Conservation (phyloP, 2,797 vertebrate species). For the Argyrosomus regius region DNA sequence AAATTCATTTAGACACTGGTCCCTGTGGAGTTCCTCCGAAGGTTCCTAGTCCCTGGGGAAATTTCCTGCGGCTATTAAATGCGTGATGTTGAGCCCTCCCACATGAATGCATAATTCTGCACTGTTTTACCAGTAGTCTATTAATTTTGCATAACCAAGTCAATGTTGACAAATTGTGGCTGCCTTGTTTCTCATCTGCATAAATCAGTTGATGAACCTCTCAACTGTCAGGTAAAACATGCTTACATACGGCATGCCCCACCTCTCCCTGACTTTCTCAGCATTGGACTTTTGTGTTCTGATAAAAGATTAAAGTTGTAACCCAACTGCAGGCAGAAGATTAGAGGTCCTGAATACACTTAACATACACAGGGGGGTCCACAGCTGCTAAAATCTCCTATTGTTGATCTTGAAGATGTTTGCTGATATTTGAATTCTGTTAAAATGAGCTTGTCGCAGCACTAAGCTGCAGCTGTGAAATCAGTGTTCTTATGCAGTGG, state of each 20-base stretch:
- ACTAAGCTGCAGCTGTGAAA: neutral
- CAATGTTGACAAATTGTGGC: neutral
- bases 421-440: neutral
- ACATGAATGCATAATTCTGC: too few relatives aligned
- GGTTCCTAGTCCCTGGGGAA: too few relatives aligned
- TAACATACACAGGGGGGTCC: neutral
- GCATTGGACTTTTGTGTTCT: neutral
- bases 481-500: neutral
- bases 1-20: too few relatives aligned
- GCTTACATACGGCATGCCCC: neutral
- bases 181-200: neutral
- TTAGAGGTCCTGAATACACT: neutral
- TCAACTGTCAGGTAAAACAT: neutral
- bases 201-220: neutral
- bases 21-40: too few relatives aligned
- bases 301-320: neutral
- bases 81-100: too few relatives aligned
- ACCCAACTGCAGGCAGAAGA: neutral
- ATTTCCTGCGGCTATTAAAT: too few relatives aligned
- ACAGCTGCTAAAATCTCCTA: neutral
- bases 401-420: neutral
- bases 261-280: neutral
- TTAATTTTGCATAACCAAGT: constrained; percentile 1
- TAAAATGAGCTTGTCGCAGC: neutral
- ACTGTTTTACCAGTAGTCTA: neutral